Conservation (phyloP, 2,888 invertebrate genomes). For the Bugula neritina region DNA sequence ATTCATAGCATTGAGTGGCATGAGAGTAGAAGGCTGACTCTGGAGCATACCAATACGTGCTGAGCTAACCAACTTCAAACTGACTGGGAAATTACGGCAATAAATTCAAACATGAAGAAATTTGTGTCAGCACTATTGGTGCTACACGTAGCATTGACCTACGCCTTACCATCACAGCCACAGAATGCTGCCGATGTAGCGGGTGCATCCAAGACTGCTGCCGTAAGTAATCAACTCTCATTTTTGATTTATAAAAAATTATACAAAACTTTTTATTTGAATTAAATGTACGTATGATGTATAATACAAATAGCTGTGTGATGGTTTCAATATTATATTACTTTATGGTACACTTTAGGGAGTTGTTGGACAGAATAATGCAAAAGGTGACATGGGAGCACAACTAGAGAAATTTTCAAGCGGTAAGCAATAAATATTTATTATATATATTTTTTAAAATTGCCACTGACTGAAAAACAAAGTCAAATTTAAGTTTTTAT, state of each 20-base stretch:
- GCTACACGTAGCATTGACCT: neutral
- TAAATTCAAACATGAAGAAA: neutral
- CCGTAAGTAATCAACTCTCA: slow-evolving; percentile 6
- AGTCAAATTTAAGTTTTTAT: too few relatives aligned
- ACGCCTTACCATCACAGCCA: too few relatives aligned
- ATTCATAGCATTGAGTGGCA: neutral
- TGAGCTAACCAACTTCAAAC: neutral
- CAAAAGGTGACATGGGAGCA: neutral
- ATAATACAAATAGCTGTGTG: neutral
- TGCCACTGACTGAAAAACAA: too few relatives aligned
- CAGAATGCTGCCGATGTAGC: neutral
- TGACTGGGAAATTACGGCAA: neutral
- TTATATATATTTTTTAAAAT: too few relatives aligned
- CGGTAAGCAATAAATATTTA: too few relatives aligned
- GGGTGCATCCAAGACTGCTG: neutral
- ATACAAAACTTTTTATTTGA: too few relatives aligned
- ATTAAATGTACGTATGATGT: neutral
- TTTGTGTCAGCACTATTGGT: neutral
- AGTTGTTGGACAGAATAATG: neutral
- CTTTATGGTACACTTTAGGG: too few relatives aligned
- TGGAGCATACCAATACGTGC: too few relatives aligned
- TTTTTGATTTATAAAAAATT: too few relatives aligned
- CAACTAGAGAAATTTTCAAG: too few relatives aligned
- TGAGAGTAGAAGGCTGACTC: neutral
- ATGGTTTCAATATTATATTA: too few relatives aligned